Evolutionary conservation across 2,113 vertebrate genomes (phyloP), one percentile per base, ranked within the genome.

Genomic region (Chloebia gouldiae): DNA sequence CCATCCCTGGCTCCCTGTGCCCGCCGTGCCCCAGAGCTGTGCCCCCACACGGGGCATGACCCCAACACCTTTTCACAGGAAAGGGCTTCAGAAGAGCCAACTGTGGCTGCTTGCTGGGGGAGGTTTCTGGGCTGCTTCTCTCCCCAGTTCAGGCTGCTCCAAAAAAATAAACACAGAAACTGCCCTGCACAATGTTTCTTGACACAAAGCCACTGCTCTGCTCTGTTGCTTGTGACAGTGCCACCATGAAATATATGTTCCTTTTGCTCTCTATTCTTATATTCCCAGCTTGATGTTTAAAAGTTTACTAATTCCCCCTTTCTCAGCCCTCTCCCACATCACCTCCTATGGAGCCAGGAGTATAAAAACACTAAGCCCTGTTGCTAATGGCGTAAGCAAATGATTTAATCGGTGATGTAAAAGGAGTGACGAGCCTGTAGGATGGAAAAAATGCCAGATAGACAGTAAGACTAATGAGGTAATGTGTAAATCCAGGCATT

Each of bases 401-500:
- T 71, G 8, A 90, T 92, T 93, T 91, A 91, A 93, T 81, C 91
- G 71, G 42, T 68, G 69, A 92, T 82, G 78, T 61, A 88, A 80
- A 92, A 93, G 69, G 61, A 91, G 47, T 5, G 73, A 91, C 14
- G 23, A 97, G 83, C 37, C n/a, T 49, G 88, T 21, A 65, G 65
- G 57, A 81, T 42, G 84, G 91, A 93, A 95, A 96, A 89, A 96
- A 91, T 61, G 70, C 66, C 86, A 72, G 84, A 57, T 33, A 82
- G 90, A 73, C 85, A 93, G 79, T 59, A 86, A 90, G 88, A 94
- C 70, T 92, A 92, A 95, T 84, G 89, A 87, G 70, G 89, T 90
- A 81, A 85, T 20, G 71, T 50, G 81, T 77, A 92, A 94, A 76
- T 23, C 10, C 42, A 47, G 80, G 87, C 35, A 28, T 78, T 64